Base-by-base conservation (phyloP, 2,113 vertebrate genomes). In the Otus sunia region DNA sequence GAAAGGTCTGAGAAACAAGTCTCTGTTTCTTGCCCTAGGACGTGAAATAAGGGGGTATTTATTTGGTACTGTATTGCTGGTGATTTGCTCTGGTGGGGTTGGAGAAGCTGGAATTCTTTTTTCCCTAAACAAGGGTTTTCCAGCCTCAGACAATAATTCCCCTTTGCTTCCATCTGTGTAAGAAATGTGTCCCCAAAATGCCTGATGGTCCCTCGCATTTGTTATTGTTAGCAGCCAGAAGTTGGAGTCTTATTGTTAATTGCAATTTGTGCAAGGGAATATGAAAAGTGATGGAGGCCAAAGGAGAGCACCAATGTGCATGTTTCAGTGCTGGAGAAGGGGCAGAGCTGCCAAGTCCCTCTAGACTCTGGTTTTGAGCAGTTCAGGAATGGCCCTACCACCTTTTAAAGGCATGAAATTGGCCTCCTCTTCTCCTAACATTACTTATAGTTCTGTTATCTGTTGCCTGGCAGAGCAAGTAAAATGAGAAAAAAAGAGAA, bases 401-500 rank as follows among this genome's bases (percentile, higher is more conserved):
- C 49, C 53, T 59, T 89, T 34, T 10, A 23, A 37, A 63, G 43
- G 32, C 73, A 34, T 4, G 5, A 52, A 69, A 52, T 81, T 50
- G 63, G 34, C 60, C 50, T 23, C 47, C 30, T 59, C 75, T 30
- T n/a, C 71, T 29, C 60, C 58, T 60, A 26, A 5, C 45, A 4
- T 8, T n/a, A 22, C 87, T 49, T 37, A 49, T 19, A 43, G 30
- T 17, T 75, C 84, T 76, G 47, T 74, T 81, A 63, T 67, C 89
- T 78, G 34, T 26, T 58, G 86, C 83, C 83, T 84, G 76, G 72
- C 89, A 81, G 69, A 91, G 69, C 32, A 74, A 74, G 84, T 45
- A 23, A 34, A 64, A 27, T 78, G 82, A 56, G 64, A 27, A 36
- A 15, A 59, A n/a, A 6, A 53, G n/a, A 67, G 53, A 27, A 89